Evolutionary conservation across 2,888 invertebrate species (phyloP).

Genomic region (Phyto melanocephala): DNA sequence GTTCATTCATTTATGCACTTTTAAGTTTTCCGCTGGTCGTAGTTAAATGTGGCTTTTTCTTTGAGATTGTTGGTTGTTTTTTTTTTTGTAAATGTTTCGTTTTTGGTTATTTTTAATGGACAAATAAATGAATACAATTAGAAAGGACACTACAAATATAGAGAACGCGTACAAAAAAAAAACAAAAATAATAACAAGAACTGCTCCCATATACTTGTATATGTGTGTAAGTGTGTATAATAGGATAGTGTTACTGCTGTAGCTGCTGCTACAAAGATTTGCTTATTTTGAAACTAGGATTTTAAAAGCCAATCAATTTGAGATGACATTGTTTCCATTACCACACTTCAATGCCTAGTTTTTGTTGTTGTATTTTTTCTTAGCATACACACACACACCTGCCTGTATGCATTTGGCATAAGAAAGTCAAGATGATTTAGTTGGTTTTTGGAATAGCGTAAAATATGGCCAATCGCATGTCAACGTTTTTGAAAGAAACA

Average conservation of each 20-base stretch:
- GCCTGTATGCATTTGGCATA: not conserved
- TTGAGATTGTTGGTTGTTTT: not conserved
- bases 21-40: conserved; percentile 60
- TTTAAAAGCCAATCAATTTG: conserved; percentile 35
- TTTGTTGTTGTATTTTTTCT: not conserved
- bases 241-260: not conserved
- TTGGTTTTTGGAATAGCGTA: conserved; percentile 48
- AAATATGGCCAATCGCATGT: conserved; percentile 59
- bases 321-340: conserved; percentile 35
- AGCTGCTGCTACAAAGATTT: not conserved
- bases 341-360: conserved; percentile 15
- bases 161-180: not conserved
- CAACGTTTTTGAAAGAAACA: conserved; percentile 52
- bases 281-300: conserved; percentile 28
- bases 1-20: conserved; percentile 49
- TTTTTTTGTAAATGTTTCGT: not conserved
- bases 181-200: too few species aligned
- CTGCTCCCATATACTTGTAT: not conserved
- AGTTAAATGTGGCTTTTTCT: conserved; percentile 27
- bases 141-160: conserved; percentile 37
- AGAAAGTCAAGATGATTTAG: conserved; percentile 43
- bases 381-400: not conserved
- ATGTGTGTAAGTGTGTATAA: not conserved
- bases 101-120: conserved; percentile 52
- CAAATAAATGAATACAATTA: conserved; percentile 52